Conservation (phyloP, 2,888 invertebrate genomes). For the Drosophila borborema region DNA sequence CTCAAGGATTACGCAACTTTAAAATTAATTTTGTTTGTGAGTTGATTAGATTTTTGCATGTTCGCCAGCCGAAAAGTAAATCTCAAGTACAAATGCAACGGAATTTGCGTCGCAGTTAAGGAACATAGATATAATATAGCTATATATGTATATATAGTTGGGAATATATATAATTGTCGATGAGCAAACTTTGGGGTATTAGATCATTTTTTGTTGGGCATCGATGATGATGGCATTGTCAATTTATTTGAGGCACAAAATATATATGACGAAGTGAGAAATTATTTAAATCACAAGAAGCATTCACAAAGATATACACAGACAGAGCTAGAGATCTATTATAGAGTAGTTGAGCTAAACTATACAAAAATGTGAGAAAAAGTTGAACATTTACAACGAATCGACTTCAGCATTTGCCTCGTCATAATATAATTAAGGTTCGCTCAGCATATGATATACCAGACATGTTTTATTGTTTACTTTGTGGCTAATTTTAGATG, state of each 20-base stretch:
- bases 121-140: slow-evolving; percentile 45
- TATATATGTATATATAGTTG: slow-evolving; percentile 35
- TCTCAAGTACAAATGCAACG: slow-evolving; percentile 70
- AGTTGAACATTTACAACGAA: not conserved
- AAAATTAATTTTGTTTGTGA: slow-evolving; percentile 6
- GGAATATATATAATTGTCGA: slow-evolving; percentile 72
- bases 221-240: slow-evolving; percentile 56
- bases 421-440: not conserved
- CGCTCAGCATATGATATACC: not conserved
- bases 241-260: slow-evolving; percentile 24
- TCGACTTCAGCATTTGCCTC: not conserved
- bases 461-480: not conserved
- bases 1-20: slow-evolving; percentile 57
- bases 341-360: not conserved
- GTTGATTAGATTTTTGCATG: slow-evolving; percentile 73
- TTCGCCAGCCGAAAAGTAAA: slow-evolving; percentile 50
- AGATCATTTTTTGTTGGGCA: slow-evolving; percentile 61
- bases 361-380: not conserved
- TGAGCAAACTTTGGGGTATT: slow-evolving; percentile 64
- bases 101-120: slow-evolving; percentile 67
- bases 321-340: not conserved
- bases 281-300: slow-evolving; percentile 23
- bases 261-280: slow-evolving; percentile 20
- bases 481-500: slow-evolving; percentile 4
- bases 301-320: not conserved